Evolutionary conservation across 2,113 vertebrate genomes (phyloP).

Genomic region (Lontra canadensis): DNA sequence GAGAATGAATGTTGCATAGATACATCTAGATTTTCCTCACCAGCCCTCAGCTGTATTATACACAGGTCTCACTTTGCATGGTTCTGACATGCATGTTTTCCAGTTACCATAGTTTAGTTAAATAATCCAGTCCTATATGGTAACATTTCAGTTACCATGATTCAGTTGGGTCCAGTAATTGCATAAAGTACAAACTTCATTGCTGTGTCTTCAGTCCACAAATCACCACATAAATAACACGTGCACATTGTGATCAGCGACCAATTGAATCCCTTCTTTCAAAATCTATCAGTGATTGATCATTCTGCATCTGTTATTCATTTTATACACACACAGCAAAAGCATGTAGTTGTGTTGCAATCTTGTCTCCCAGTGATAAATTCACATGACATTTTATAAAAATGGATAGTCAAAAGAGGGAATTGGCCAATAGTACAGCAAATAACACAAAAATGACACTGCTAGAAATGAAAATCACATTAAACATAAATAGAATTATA

Average conservation of each 20-base stretch:
- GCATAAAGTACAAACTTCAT: not conserved
- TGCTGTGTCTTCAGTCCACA: not conserved
- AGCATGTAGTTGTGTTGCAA: not conserved
- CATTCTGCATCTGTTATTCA: not conserved
- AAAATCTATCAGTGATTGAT: not conserved
- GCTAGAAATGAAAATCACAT: not conserved
- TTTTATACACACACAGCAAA: not conserved
- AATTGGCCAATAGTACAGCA: not conserved
- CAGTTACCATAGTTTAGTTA: slow-evolving; percentile 20
- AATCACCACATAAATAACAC: not conserved
- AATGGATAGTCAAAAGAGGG: not conserved
- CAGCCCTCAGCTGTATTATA: not conserved
- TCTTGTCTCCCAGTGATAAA: not conserved
- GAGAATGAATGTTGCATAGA: not conserved
- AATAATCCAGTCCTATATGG: slow-evolving; percentile 15
- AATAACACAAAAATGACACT: not conserved
- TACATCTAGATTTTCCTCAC: not conserved
- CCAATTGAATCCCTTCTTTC: not conserved
- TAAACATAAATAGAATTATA: not conserved
- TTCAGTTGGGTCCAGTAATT: slow-evolving; percentile 16
- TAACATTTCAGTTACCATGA: slow-evolving; percentile 19
- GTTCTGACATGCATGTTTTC: slow-evolving; percentile 2
- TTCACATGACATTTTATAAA: not conserved
- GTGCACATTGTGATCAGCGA: not conserved
- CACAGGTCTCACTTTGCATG: not conserved